Base-by-base conservation (phyloP, 1,140 invertebrate genomes). In the Pseudomyrmex cubaensis region DNA sequence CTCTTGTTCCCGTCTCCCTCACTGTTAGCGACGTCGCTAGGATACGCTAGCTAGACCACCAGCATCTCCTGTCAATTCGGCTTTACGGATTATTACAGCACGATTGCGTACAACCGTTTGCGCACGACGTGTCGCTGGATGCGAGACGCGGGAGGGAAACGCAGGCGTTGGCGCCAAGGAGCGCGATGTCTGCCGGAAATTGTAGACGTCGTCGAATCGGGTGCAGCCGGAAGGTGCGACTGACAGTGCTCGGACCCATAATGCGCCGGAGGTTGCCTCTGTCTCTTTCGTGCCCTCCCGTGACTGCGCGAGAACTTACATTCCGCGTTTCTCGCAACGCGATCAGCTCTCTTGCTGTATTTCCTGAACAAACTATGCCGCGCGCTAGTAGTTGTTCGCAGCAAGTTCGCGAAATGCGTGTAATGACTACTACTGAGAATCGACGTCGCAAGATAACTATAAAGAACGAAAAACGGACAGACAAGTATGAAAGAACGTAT, bases 161-260 rank as follows among this genome's bases (percentile, higher is more conserved):
- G n/a, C 56, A 63, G 56, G 64, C 59, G 72, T 85, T 77, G 75
- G 61, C 70, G 70, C 67, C 69, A 70, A 73, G 54, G 64, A 57
- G 74, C 73, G 88, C 89, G 86, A 87, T 82, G 86, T 87, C 86
- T 90, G 78, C 89, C 90, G 90, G 91, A 92, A 92, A 92, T 92
- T 90, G 91, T 91, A 92, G 86, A 92, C 90, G 91, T 91, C 86
- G 88, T 85, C 52, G 84, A 89, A 92, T 92, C 90, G 91, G 91
- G 91, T 92, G 91, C 90, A 90, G 87, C 69, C 85, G 89, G 86
- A 90, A 90, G 87, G 87, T 93, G 92, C 91, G 83, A 91, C 90
- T 92, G 92, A 93, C 92, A 93, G 88, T 87, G 66, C 84, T 89
- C 85, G 83, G 89, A 87, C 89, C 66, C 57, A 83, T 87, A 89